phyloP scores from a whole-genome alignment of 2,113 vertebrate species.

The Oplegnathus fasciatus region DNA sequence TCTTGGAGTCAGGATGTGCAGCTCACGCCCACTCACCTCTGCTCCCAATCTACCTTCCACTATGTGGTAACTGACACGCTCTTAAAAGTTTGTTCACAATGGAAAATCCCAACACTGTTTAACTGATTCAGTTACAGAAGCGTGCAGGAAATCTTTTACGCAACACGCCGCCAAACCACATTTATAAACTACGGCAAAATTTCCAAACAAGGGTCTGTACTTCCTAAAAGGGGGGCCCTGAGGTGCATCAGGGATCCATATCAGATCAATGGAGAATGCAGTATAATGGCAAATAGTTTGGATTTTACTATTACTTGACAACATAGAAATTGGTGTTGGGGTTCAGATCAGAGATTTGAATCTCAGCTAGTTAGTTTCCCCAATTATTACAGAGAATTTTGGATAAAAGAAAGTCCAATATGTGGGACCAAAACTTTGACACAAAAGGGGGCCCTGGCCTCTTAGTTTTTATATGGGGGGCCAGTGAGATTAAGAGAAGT shows the following conservation, averaged over 20 bases:
- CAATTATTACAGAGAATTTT: background rate
- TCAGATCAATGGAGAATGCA: background rate
- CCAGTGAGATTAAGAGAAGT: background rate
- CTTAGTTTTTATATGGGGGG: background rate
- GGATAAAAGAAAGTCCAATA: background rate
- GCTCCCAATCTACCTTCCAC: background rate
- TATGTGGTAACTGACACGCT: background rate
- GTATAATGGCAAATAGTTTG: background rate
- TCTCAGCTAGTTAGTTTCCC: background rate
- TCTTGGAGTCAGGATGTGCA: constrained; percentile 11
- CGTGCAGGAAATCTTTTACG: background rate
- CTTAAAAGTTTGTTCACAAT: constrained; percentile 17
- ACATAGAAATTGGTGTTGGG: background rate
- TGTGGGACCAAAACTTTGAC: background rate
- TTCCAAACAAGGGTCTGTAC: background rate
- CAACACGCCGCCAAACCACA: constrained; percentile 5
- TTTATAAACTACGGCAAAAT: background rate
- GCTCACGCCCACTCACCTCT: background rate
- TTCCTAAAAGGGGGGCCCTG: background rate
- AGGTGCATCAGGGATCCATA: background rate
- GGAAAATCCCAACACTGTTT: constrained; percentile 42
- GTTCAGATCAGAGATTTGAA: background rate
- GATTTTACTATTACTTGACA: background rate
- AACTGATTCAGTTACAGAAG: background rate
- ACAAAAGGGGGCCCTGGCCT: background rate